These are phyloP conservation scores for Scaptomyza pallida DNA, from an alignment of 1,140 invertebrate species.

Conservation along the genomic window DNA sequence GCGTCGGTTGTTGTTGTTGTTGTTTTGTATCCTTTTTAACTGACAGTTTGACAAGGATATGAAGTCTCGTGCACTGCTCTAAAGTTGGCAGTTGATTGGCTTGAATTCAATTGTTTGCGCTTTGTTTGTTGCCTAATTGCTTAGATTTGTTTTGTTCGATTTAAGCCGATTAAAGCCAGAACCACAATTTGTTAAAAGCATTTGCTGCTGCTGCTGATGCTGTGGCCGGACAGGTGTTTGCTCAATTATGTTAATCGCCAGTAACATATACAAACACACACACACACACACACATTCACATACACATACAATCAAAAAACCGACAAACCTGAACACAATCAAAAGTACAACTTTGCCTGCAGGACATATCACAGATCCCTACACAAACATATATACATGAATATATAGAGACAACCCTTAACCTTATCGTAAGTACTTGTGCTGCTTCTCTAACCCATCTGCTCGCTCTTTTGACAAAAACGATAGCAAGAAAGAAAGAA, in stretches of 20 bases:
- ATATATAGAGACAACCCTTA: conserved; percentile 36
- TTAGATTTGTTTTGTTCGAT: conserved; percentile 65
- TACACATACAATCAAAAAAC: background rate
- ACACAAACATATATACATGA: background rate
- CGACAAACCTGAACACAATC: conserved; percentile 7
- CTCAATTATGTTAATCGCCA: conserved; percentile 66
- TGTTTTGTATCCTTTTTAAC: background rate
- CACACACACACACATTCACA: conserved; percentile 3
- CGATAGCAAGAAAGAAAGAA: conserved; percentile 15
- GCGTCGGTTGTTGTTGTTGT: conserved; percentile 2
- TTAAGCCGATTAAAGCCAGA: conserved; percentile 71
- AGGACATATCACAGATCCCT: conserved; percentile 15
- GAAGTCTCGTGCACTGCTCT: conserved; percentile 41
- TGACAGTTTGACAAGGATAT: conserved; percentile 30
- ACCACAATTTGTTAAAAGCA: conserved; percentile 77
- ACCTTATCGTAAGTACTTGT: conserved; percentile 54
- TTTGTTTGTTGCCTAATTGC: conserved; percentile 61
- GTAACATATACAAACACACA: background rate
- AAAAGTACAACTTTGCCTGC: conserved; percentile 16
- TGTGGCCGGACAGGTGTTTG: conserved; percentile 54
- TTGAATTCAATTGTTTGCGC: conserved; percentile 34
- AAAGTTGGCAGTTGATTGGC: conserved; percentile 43
- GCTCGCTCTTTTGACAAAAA: conserved; percentile 3
- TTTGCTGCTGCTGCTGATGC: conserved; percentile 26
- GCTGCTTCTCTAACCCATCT: conserved; percentile 39